Evolutionary conservation across 2,888 invertebrate species (phyloP).

Genomic region (Brachypalpus laphriformis): DNA sequence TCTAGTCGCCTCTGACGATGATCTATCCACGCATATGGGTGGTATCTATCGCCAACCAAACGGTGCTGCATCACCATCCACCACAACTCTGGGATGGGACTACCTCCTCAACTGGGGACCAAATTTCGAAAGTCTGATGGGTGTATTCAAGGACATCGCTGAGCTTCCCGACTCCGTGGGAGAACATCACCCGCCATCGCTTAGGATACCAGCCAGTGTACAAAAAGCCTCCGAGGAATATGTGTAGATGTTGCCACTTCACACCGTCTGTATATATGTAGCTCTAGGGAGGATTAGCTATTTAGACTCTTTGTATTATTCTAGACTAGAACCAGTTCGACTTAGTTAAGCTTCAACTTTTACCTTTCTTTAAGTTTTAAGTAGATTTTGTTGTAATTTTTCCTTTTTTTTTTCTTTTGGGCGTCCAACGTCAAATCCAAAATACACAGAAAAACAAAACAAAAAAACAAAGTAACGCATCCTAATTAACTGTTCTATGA

Average conservation of each 20-base stretch:
- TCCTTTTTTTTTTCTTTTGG: slow-evolving; percentile 28
- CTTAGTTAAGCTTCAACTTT: slow-evolving; percentile 24
- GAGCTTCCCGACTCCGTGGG: slow-evolving; percentile 93
- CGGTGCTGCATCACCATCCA: slow-evolving; percentile 88
- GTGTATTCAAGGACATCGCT: slow-evolving; percentile 98
- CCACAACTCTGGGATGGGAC: slow-evolving; percentile 95
- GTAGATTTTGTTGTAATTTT: slow-evolving; percentile 15
- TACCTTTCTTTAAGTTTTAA: slow-evolving; percentile 12
- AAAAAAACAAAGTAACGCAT: slow-evolving; percentile 39
- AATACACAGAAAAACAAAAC: slow-evolving; percentile 35
- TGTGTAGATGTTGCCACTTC: slow-evolving; percentile 84
- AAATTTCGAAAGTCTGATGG: slow-evolving; percentile 96
- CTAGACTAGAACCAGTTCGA: slow-evolving; percentile 50
- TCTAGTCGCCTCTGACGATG: slow-evolving; percentile 96
- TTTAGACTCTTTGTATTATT: slow-evolving; percentile 64
- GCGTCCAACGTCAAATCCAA: slow-evolving; percentile 59
- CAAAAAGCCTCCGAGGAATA: slow-evolving; percentile 95
- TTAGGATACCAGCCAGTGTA: slow-evolving; percentile 90
- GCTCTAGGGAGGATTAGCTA: slow-evolving; percentile 22
- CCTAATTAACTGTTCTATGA: slow-evolving; percentile 60
- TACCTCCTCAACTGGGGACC: slow-evolving; percentile 98
- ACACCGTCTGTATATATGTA: slow-evolving; percentile 46
- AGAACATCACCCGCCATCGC: slow-evolving; percentile 88
- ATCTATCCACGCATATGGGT: slow-evolving; percentile 91
- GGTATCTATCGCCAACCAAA: slow-evolving; percentile 91